These are phyloP conservation scores for Aspidoscelis tigris DNA, from an alignment of 2,113 vertebrate genomes.

Conservation along the genomic window DNA sequence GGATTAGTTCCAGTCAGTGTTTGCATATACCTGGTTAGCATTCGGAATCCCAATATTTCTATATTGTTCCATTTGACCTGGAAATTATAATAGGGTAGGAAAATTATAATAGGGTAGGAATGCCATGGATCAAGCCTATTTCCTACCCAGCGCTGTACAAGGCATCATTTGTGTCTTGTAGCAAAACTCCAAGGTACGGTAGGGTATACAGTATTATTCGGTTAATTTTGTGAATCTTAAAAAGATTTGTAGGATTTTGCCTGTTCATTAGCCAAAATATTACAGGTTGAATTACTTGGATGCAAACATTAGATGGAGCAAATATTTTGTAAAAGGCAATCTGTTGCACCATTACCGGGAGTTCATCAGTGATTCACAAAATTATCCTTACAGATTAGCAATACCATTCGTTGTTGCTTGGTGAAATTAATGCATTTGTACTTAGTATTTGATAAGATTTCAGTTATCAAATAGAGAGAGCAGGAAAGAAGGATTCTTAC, in stretches of 20 bases:
- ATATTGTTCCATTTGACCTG: too few species aligned
- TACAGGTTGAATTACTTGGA: neutral
- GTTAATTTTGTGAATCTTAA: too few species aligned
- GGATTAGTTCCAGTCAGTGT: too few species aligned
- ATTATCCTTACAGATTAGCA: conserved; percentile 32
- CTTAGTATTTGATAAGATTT: neutral
- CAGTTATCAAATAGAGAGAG: conserved; percentile 3
- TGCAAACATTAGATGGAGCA: neutral
- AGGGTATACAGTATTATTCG: too few species aligned
- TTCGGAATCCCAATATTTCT: too few species aligned
- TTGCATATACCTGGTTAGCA: too few species aligned
- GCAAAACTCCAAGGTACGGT: neutral
- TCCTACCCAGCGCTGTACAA: neutral
- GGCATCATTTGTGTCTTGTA: neutral
- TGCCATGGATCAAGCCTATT: neutral
- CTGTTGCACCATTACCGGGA: conserved; percentile 15
- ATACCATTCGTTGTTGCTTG: conserved; percentile 21
- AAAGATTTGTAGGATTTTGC: too few species aligned
- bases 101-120: neutral
- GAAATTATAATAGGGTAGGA: neutral
- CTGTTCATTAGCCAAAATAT: neutral
- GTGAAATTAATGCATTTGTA: conserved; percentile 25
- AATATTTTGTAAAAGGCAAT: neutral
- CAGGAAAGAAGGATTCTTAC: neutral
- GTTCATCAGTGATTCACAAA: conserved; percentile 45